Conservation (phyloP, 1,140 invertebrate genomes). For the Calliphora vicina region DNA sequence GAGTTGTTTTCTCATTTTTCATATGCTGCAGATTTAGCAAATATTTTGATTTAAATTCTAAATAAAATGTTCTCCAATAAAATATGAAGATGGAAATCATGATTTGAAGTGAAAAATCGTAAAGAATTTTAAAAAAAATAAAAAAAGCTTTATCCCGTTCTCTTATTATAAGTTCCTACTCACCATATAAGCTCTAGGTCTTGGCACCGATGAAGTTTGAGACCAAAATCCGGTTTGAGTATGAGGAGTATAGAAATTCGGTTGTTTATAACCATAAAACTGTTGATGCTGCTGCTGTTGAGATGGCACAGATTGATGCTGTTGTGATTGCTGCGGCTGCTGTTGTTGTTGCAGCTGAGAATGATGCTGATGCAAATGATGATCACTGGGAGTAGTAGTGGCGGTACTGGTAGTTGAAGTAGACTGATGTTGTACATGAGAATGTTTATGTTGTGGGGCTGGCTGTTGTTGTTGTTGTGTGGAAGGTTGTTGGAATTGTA, state of each 20-base stretch:
- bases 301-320: no score
- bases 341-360: constrained; percentile 16
- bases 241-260: not conserved
- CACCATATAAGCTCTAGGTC: constrained; percentile 18
- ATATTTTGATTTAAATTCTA: no score
- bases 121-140: no score
- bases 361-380: constrained; percentile 19
- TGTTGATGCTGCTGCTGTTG: constrained; percentile 39
- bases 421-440: constrained; percentile 5
- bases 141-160: no score
- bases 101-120: no score
- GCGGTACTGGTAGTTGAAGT: constrained; percentile 14
- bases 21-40: no score
- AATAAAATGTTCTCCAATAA: no score
- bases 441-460: constrained; percentile 36
- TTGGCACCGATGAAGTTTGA: not conserved
- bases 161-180: no score
- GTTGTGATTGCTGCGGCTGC: constrained; percentile 36
- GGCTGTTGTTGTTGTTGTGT: constrained; percentile 48
- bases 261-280: constrained; percentile 19
- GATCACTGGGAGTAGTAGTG: constrained; percentile 27
- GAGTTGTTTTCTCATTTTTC: no score
- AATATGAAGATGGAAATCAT: no score
- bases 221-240: not conserved
- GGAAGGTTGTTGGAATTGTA: constrained; percentile 56